Evolutionary conservation across 2,113 vertebrate genomes (phyloP), one percentile per base, ranked within the genome.

Genomic region (Zosterops lateralis): DNA sequence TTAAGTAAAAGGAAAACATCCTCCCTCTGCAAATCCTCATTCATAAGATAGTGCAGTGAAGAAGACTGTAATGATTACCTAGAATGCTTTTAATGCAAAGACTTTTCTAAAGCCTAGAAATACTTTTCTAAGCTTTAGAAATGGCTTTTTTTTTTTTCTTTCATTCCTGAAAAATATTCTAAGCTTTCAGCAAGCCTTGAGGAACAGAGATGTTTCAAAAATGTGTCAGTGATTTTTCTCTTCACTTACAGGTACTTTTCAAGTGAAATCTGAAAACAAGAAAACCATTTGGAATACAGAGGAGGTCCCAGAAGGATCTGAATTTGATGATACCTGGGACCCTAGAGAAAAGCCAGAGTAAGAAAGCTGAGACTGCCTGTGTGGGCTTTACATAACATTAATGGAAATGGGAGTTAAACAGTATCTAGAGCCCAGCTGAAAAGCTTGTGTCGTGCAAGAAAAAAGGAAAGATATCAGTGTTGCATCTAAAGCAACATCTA

Each of bases 331-430:
- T 57, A 71, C 96, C 22, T 95, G 96, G 91, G 99, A 99, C 89
- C 86, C 89, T 28, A 97, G 99, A 73, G 98, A 99, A 42, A 97
- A 98, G 82, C 99, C 99, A 48, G 98, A 99, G 99, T 99, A 98
- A 98, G 98, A 97, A 56, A 90, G 73, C 65, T 78, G 84, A 66
- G 24, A 47, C 66, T 94, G 38, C 79, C 38, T 80, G 65, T 66
- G n/a, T 51, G 56, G 74, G 61, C 56, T 92, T 94, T 91, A 75
- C 50, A 25, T 26, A 25, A 38, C 50, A 61, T 53, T 85, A 64
- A 67, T 90, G 77, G 68, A 72, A 91, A 84, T 32, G 32, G 1
- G 53, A 94, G 70, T 72, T 81, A 71, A 90, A 82, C 86, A 93
- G 82, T 67, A 64, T 51, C 72, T 61, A 3, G 14, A 65, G 54